Base-by-base conservation (phyloP, 1,140 invertebrate species). In the Cyclargus thomasi region DNA sequence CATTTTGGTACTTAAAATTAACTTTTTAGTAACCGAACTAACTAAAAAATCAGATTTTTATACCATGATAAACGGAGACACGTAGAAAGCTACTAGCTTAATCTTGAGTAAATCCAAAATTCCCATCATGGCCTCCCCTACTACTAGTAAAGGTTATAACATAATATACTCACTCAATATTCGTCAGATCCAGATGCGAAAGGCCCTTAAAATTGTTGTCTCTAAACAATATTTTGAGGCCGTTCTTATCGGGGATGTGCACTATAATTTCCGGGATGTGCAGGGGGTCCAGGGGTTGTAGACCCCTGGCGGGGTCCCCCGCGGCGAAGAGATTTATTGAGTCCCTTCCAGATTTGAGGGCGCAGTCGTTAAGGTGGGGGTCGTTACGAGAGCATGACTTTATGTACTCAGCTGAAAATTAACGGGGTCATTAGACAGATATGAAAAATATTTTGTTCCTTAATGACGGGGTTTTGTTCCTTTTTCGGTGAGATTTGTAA, bases 381-480 rank as follows among this genome's bases (percentile, higher is more conserved):
- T 81, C 78, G 20, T 79, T 82, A 74, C 80, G 74, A 64, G 77
- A 82, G 66, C 80, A 83, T 18, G 81, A 69, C 18, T 70, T 75
- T 53, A 83, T 78, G 59, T 80, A 83, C 14, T 73, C 67, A 2
- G 81, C 81, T 82, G 70, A 36, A 78, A 72, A 62, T 59, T 20
- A 59, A 59, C 18, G 18, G 20, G 7, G 20, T 59, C 55, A 22
- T 59, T 59, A 55, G 11, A 16, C 18, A 16, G n/a, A 55, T 55
- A 55, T 55, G 39, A 47, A 47, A 47, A 47, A 47, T 47, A 16
- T 47, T 47, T 47, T 14, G 39, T 47, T 47, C 39, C 8, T 47
- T 47, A 16, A 16, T 8, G 39, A 47, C 29, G 29, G 8, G 14
- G 14, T 4, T 47, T 47, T 47, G 39, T 47, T 47, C 3, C 14